Base-by-base conservation (phyloP, 2,113 vertebrate species). In the Syngnathus floridae region DNA sequence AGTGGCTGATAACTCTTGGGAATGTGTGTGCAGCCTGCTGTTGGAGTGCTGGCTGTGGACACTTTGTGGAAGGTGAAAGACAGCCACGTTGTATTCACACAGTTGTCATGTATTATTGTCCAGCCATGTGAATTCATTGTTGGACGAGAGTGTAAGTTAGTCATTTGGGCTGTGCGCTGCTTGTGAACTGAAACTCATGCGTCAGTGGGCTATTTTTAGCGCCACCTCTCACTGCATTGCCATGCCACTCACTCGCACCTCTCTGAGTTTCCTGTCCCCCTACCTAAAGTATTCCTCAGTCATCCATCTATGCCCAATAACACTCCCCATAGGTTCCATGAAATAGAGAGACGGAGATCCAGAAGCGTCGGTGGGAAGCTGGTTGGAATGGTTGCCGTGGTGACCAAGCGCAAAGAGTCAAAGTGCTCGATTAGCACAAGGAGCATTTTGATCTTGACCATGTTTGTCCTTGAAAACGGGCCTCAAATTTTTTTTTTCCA, bases 131-230 rank as follows among this genome's bases (percentile, higher is more conserved):
- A 17, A 16, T 46, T 51, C 8, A 51, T 51, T 21, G 9, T 51
- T 51, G 7, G 19, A 16, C 52, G 48, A 21, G 19, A 10, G 48
- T 21, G 11, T 22, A 74, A 72, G 71, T 61, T 67, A 43, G 69
- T 70, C 62, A 37, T 61, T 70, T 74, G 78, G 71, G 75, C 71
- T 84, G 76, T 78, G 83, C 22, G 77, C 83, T 76, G 77, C 87
- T 85, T 82, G 83, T 75, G 76, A 82, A 81, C 76, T 71, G 17
- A 77, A 85, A 82, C 69, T 88, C 86, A 85, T 90, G 89, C 90
- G 90, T 90, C 89, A 90, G 81, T 73, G 68, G 2, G 62, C 72
- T 92, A 91, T 91, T 90, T 91, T 89, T 90, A 92, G 88, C 78
- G 52, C 69, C 71, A 71, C 82, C 78, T 86, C 90, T 92, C 91